Base-by-base conservation (phyloP, 1,140 invertebrate genomes). In the Coenobita brevimanus region DNA sequence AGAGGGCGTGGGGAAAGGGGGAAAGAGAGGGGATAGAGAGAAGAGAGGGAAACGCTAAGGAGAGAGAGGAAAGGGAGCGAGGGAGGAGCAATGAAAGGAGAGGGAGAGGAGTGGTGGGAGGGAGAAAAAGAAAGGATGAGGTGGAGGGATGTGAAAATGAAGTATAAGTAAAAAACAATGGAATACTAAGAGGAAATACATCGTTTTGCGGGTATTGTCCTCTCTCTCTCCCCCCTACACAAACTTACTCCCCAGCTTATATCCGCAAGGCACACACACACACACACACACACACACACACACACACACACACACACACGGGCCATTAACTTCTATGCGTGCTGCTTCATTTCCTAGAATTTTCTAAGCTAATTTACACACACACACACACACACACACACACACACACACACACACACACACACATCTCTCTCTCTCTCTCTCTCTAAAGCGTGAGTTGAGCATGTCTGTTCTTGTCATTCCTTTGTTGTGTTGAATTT, bases 221-320 rank as follows among this genome's bases (percentile, higher is more conserved):
- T 13, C 33, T 33, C 15, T 13, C 33, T 24, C 27, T 0, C 0
- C 64, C 33, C 33, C 1, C 1, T 17, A 30, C 10, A 24, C 3
- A 24, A 10, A 15, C 0, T 2, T n/a, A 24, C 17, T 27, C 64
- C 15, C 64, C 1, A 17, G 64, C 15, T 13, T 21, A 17, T 50
- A 50, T 50, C 6, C 17, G 46, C 17, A 50, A 8, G 17, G 46
- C 46, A 17, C 6, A 50, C 27, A 3, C 64, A 3, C 64, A 69
- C 64, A 69, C 27, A 69, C n/a, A n/a, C n/a, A n/a, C n/a, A n/a
- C 67, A 4, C 67, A 71, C 67, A 71, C 67, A 4, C 67, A 71
- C 67, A 71, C 67, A 4, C 67, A 71, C 67, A 33, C 21, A 4
- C 67, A 33, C 67, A 71, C n/a, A 71, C n/a, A 33, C 67, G 33